Conservation (phyloP, 92 coral and sea anemone genomes). For the Micromussa lordhowensis region DNA sequence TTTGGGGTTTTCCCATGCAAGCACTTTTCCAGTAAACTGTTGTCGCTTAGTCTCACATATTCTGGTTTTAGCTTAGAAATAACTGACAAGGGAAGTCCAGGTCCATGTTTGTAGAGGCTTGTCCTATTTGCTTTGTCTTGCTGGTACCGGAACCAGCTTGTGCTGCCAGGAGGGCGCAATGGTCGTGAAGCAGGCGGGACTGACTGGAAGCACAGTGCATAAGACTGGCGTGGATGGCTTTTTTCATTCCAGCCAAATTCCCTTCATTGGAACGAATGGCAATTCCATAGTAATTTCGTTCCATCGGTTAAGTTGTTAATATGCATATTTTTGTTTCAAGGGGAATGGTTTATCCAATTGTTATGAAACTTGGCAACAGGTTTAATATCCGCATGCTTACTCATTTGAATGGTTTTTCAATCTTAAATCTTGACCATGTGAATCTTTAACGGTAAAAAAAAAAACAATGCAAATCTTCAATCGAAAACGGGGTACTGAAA, state of each 20-base stretch:
- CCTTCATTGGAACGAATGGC: slow-evolving; percentile 52
- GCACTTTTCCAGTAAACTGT: slow-evolving; percentile 60
- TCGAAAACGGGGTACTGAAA: no score
- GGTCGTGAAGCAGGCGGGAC: slow-evolving; percentile 56
- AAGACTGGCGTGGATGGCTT: slow-evolving; percentile 58
- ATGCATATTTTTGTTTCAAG: no score
- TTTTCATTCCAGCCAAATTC: slow-evolving; percentile 59
- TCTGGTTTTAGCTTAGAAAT: slow-evolving; percentile 56
- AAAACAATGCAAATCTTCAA: no score
- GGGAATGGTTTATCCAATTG: no score
- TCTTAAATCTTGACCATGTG: no score
- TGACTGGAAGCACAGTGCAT: slow-evolving; percentile 69
- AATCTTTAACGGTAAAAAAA: no score
- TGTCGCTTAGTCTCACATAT: slow-evolving; percentile 69
- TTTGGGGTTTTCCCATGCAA: slow-evolving; percentile 75
- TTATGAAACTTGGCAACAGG: no score
- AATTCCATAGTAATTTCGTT: slow-evolving; percentile 54
- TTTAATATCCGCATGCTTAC: no score
- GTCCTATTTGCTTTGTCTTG: slow-evolving; percentile 49
- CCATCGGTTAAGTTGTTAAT: slow-evolving; percentile 62
- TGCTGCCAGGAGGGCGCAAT: slow-evolving; percentile 67
- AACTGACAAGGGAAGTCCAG: slow-evolving; percentile 60
- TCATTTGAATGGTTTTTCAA: no score
- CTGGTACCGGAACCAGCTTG: slow-evolving; percentile 74
- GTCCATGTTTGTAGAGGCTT: slow-evolving; percentile 64